Base-by-base conservation (phyloP, 2,797 vertebrate genomes). In the Danionella dracula region DNA sequence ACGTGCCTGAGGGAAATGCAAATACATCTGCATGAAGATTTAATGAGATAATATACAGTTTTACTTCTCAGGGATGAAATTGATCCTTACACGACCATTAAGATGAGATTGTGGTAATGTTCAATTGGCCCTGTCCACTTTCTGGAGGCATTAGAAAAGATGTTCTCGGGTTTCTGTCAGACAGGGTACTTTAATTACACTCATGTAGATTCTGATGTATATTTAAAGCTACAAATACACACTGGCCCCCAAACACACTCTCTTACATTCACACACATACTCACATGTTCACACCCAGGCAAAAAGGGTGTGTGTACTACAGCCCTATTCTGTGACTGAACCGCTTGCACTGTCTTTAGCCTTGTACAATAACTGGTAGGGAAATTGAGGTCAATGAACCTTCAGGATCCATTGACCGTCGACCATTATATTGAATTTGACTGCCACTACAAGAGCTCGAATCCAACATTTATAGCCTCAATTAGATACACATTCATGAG, bases 321-420 rank as follows among this genome's bases (percentile, higher is more conserved):
- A 11, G 16, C 29, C 23, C 40, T 55, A 19, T 1, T 17, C 49
- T 54, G 10, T 45, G 31, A 37, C 54, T 37, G 34, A 65, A 35
- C 62, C 23, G n/a, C 35, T 16, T 35, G 19, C 20, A 12, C 32
- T 37, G 32, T 20, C 42, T 48, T 31, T 23, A 56, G 58, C 67
- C 63, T 70, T 48, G 8, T 35, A 35, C 32, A 35, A 3, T n/a
- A n/a, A n/a, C n/a, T n/a, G n/a, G 87, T 87, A 83, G 81, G 85
- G 82, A 89, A 88, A 89, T 91, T 87, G 89, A 83, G 78, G 83
- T 81, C 87, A 88, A 87, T 87, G 86, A 89, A 87, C 87, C 86
- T 85, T 79, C 67, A 51, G 82, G 75, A 82, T 84, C 76, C 84
- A 88, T 63, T 83, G 85, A 46, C 86, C 89, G 90, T 89, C 89